Evolutionary conservation across 2,888 invertebrate species (phyloP).

Genomic region (Proisotoma minuta): DNA sequence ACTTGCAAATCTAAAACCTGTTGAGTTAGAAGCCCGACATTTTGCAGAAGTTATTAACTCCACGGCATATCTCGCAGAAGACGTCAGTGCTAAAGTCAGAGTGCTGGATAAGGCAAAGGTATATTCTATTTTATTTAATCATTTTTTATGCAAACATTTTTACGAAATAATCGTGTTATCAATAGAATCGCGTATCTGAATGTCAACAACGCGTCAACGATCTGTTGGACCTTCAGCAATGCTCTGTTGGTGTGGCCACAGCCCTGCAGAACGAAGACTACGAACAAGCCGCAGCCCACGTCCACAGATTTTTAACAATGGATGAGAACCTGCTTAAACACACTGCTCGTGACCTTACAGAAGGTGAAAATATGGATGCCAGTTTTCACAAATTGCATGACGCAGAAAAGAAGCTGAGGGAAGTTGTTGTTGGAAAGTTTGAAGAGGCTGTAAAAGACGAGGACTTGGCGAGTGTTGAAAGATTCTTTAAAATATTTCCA

Average conservation of each 20-base stretch:
- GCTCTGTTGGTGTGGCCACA: constrained; percentile 93
- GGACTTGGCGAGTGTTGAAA: constrained; percentile 83
- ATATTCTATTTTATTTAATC: too few relatives aligned
- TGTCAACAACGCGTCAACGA: constrained; percentile 93
- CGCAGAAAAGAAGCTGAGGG: constrained; percentile 66
- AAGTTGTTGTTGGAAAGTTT: constrained; percentile 72
- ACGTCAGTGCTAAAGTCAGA: constrained; percentile 92
- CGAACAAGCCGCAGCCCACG: constrained; percentile 92
- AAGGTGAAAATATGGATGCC: constrained; percentile 64
- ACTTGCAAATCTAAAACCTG: constrained; percentile 70
- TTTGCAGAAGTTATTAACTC: constrained; percentile 78
- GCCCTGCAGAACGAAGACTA: constrained; percentile 93
- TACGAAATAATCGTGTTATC: too few relatives aligned
- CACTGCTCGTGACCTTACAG: constrained; percentile 70
- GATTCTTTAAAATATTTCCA: constrained; percentile 96
- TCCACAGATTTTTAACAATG: constrained; percentile 88
- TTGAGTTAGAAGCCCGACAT: constrained; percentile 72
- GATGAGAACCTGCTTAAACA: constrained; percentile 75
- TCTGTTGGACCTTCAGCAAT: constrained; percentile 86
- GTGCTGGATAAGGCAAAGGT: constrained; percentile 88
- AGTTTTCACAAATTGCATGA: constrained; percentile 69
- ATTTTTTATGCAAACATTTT: too few relatives aligned
- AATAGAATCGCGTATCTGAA: constrained; percentile 81
- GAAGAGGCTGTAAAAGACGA: constrained; percentile 84
- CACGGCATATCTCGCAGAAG: constrained; percentile 83